Evolutionary conservation across 2,113 vertebrate genomes (phyloP), one percentile per base, ranked within the genome.

Genomic region (Salvelinus alpinus): DNA sequence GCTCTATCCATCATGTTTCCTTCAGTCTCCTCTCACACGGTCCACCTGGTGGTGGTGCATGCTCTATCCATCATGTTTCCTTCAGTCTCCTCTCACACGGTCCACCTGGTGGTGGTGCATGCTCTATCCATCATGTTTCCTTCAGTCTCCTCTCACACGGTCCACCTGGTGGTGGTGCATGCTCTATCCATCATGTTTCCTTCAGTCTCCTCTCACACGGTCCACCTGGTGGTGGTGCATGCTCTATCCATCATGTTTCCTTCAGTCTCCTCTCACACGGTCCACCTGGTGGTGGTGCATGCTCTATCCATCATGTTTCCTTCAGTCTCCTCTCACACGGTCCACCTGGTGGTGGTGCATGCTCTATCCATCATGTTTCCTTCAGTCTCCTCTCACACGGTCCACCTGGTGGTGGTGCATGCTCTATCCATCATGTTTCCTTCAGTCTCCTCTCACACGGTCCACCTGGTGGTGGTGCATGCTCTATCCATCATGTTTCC

Each of bases 31-130:
- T 76, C 74, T 75, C 24, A 59, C 60, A 13, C 12, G 22, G n/a
- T n/a, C n/a, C n/a, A n/a, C 38, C 29, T 70, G 14, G 75, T 20
- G 27, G 79, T 18, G 38, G 4, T 85, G 75, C 74, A 84, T 80
- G 79, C 31, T 66, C 67, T 74, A 48, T 80, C 64, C 5, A 65
- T 76, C 65, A 31, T 60, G 11, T 24, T 75, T 60, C 2, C 18
- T 80, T 83, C 60, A 48, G 31, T 74, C 59, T 44, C 20, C 27
- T 76, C 74, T 75, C 24, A 59, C 60, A 13, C 12, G 22, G n/a
- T n/a, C n/a, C n/a, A n/a, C 38, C 29, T 70, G 14, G 75, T 20
- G 27, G 79, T 18, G 38, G 4, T 85, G 75, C 74, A 84, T 80
- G 79, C 31, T 66, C 67, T 74, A 48, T 80, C 64, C 5, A 65